These are phyloP conservation scores for Drosophila orosa DNA, from an alignment of 1,140 invertebrate genomes.

Conservation along the genomic window DNA sequence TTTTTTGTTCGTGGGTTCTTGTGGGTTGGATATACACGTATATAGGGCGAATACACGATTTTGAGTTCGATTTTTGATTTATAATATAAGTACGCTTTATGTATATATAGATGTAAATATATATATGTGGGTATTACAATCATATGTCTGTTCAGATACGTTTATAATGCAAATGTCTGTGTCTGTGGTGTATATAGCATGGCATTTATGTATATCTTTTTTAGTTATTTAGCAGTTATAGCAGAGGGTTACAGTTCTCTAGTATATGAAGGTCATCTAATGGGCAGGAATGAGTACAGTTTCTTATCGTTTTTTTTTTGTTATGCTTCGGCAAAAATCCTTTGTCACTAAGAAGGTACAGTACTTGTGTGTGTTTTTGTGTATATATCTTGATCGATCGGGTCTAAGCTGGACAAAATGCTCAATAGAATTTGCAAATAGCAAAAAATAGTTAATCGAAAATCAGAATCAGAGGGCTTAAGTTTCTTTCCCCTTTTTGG, in stretches of 20 bases:
- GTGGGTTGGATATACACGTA: constrained; percentile 49
- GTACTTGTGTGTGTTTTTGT: constrained; percentile 62
- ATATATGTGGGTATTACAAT: constrained; percentile 56
- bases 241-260: constrained; percentile 59
- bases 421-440: constrained; percentile 32
- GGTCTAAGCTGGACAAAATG: constrained; percentile 53
- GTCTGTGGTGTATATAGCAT: constrained; percentile 31
- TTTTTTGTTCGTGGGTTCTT: constrained; percentile 16
- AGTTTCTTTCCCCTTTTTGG: constrained; percentile 1
- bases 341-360: constrained; percentile 75
- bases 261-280: constrained; percentile 76
- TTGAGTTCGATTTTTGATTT: constrained; percentile 15
- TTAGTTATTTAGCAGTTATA: constrained; percentile 46
- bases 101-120: constrained; percentile 57
- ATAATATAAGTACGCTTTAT: constrained; percentile 43
- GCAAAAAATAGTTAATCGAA: constrained; percentile 37
- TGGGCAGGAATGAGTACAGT: constrained; percentile 81
- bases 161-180: constrained; percentile 46
- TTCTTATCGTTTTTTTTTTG: constrained; percentile 16
- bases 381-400: constrained; percentile 57
- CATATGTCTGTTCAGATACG: constrained; percentile 80
- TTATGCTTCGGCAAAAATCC: constrained; percentile 59
- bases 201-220: constrained; percentile 22
- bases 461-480: constrained; percentile 33
- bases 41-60: constrained; percentile 29